phyloP scores from a whole-genome alignment of 2,113 vertebrate species.

The Cottus gobio region DNA sequence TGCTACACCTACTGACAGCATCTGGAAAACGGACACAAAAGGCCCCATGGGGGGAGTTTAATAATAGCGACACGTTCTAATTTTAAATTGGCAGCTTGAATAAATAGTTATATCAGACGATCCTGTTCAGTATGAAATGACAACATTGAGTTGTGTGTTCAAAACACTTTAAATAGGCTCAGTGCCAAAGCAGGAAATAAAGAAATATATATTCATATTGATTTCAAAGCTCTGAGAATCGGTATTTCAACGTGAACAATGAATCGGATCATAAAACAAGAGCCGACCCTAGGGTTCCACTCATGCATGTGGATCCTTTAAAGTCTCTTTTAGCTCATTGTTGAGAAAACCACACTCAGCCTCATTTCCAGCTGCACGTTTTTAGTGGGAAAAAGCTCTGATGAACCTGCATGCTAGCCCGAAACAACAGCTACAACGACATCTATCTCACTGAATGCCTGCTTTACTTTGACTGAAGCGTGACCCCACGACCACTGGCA shows the following conservation, averaged over 20 bases:
- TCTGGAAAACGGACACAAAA: constrained; percentile 31
- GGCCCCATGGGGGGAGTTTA: background rate
- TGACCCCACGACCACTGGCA: background rate
- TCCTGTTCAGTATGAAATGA: constrained; percentile 21
- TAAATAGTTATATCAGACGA: constrained; percentile 30
- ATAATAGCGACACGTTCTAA: constrained; percentile 54
- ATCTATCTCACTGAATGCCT: background rate
- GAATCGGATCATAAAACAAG: background rate
- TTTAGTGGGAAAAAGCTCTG: background rate
- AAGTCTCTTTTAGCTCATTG: background rate
- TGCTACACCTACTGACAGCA: constrained; percentile 33
- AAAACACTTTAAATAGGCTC: constrained; percentile 34
- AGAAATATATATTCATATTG: background rate
- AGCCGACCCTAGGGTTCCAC: background rate
- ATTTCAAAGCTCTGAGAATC: constrained; percentile 3
- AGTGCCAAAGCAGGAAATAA: background rate
- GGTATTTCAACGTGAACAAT: background rate
- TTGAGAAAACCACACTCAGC: background rate
- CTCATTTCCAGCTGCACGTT: background rate
- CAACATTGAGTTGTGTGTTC: background rate
- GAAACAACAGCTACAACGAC: background rate
- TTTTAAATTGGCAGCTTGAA: constrained; percentile 32
- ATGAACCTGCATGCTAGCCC: background rate
- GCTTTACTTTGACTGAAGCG: background rate
- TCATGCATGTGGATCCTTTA: background rate